These are phyloP conservation scores for Clanis bilineata DNA, from an alignment of 2,888 invertebrate species.

Conservation along the genomic window DNA sequence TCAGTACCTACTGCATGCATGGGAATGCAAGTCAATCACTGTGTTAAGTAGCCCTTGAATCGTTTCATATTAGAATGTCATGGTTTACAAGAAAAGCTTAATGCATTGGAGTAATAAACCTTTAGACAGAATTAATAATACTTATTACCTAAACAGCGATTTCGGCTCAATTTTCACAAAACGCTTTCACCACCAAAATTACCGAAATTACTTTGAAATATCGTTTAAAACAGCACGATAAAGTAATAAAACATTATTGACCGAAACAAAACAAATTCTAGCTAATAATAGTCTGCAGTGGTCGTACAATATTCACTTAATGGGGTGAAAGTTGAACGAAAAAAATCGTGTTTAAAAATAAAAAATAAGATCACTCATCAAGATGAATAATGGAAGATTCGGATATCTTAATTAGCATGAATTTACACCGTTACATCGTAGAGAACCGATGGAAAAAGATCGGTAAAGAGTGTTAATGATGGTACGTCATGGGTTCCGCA, in stretches of 20 bases:
- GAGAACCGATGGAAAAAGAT: conserved; percentile 30
- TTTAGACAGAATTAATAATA: not conserved
- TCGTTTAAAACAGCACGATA: conserved; percentile 49
- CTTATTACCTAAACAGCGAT: conserved; percentile 20
- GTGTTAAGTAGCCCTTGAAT: not conserved
- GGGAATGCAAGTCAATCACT: no score
- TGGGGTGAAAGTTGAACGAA: conserved; percentile 23
- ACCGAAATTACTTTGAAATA: conserved; percentile 23
- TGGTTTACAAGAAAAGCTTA: not conserved
- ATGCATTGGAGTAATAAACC: not conserved
- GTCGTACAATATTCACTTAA: conserved; percentile 21
- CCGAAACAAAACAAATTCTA: conserved; percentile 48
- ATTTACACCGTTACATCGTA: conserved; percentile 49
- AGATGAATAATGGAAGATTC: conserved; percentile 47
- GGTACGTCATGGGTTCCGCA: conserved; percentile 14
- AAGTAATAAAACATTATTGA: conserved; percentile 52
- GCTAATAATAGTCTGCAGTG: conserved; percentile 37
- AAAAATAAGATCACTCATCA: conserved; percentile 44
- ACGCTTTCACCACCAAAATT: conserved; percentile 29
- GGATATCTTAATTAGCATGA: conserved; percentile 64
- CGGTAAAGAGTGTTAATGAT: not conserved
- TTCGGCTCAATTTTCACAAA: conserved; percentile 32
- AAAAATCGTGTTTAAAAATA: conserved; percentile 33
- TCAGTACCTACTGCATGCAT: no score
- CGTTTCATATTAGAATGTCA: not conserved